These are phyloP conservation scores for Megaceryle torquata DNA, from an alignment of 2,113 vertebrate genomes.

Conservation along the genomic window DNA sequence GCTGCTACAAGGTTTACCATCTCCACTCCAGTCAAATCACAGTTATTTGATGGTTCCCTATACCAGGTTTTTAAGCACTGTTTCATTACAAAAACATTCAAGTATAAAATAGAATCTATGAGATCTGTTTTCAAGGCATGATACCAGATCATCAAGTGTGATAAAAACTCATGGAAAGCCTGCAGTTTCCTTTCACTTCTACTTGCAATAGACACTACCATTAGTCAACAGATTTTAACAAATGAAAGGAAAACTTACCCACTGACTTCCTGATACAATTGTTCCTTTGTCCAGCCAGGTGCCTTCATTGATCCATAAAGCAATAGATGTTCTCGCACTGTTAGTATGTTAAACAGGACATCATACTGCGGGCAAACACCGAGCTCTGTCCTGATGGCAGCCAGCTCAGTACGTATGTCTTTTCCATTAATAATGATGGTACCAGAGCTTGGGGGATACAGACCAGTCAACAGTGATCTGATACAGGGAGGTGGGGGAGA, in stretches of 20 bases:
- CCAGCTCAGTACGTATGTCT: slow-evolving; percentile 80
- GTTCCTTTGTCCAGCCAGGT: slow-evolving; percentile 27
- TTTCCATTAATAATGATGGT: slow-evolving; percentile 80
- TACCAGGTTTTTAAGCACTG: not conserved
- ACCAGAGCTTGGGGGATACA: slow-evolving; percentile 85
- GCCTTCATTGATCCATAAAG: slow-evolving; percentile 80
- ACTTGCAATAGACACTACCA: not conserved
- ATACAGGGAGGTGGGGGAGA: not conserved
- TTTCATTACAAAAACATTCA: not conserved
- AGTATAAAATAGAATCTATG: not conserved
- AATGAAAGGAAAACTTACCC: slow-evolving; percentile 22
- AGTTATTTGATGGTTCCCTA: not conserved
- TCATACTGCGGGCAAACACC: slow-evolving; percentile 88
- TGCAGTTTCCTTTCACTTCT: not conserved
- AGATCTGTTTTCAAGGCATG: not conserved
- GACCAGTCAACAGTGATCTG: slow-evolving; percentile 87
- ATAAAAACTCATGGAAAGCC: not conserved
- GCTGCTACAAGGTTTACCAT: not conserved
- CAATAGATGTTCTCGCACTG: slow-evolving; percentile 84
- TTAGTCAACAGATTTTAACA: not conserved
- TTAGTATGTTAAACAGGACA: slow-evolving; percentile 83
- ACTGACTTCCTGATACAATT: slow-evolving; percentile 43
- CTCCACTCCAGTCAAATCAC: not conserved
- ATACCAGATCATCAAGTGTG: not conserved
- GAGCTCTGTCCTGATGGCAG: slow-evolving; percentile 77